phyloP scores from a whole-genome alignment of 2,113 vertebrate genomes.

The Callorhinus ursinus region DNA sequence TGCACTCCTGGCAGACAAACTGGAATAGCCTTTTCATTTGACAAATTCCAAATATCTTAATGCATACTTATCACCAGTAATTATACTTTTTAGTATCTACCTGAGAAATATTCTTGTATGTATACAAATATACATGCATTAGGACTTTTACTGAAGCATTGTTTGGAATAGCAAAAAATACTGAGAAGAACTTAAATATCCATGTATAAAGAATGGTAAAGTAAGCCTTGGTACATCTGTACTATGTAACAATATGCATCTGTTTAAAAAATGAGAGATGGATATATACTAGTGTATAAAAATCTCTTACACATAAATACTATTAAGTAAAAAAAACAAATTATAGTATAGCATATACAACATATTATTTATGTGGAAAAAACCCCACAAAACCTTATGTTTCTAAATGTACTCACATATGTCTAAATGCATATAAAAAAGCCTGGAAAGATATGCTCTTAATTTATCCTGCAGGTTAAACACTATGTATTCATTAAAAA shows the following conservation, averaged over 20 bases:
- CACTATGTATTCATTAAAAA: background rate
- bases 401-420: background rate
- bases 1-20: background rate
- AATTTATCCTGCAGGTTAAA: conserved; percentile 29
- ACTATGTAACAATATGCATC: background rate
- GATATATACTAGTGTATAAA: background rate
- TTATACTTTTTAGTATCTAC: conserved; percentile 4
- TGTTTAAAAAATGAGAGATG: conserved; percentile 35
- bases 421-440: background rate
- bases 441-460: background rate
- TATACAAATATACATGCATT: background rate
- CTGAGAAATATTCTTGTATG: conserved; percentile 12
- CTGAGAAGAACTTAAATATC: background rate
- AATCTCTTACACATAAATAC: background rate
- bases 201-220: background rate
- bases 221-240: background rate
- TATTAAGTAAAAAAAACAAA: background rate
- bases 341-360: background rate
- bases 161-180: background rate
- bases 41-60: background rate
- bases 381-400: background rate
- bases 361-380: background rate
- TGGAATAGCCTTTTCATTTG: background rate
- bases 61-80: background rate
- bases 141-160: background rate